Conservation (phyloP, 1,140 invertebrate genomes). For the Scaptomyza hsui region DNA sequence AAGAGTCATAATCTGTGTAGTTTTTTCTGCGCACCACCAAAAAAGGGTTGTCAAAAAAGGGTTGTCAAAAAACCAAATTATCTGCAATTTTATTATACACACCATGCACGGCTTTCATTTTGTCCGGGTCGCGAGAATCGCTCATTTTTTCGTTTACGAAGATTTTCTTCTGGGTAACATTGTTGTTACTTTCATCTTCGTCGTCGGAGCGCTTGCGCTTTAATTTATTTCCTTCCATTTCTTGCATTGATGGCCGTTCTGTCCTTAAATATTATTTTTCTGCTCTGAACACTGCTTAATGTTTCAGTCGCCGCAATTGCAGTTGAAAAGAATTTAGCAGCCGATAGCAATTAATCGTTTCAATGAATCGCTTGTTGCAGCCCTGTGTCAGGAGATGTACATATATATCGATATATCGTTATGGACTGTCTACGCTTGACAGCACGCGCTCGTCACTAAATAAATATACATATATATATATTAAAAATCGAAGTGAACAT, state of each 20-base stretch:
- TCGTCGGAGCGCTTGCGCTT: constrained; percentile 66
- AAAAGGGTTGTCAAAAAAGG: neutral
- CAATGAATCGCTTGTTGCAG: too few species aligned
- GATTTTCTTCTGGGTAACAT: constrained; percentile 58
- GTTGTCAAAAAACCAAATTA: neutral
- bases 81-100: constrained; percentile 3
- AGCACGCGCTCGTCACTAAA: neutral
- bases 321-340: neutral
- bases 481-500: constrained; percentile 10
- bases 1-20: constrained; percentile 61
- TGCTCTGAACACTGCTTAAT: neutral
- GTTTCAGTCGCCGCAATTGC: neutral
- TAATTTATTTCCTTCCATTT: constrained; percentile 45
- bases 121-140: constrained; percentile 50
- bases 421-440: neutral
- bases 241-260: neutral
- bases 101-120: constrained; percentile 74
- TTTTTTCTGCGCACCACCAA: constrained; percentile 52
- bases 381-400: too few species aligned
- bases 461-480: neutral
- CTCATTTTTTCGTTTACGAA: constrained; percentile 62
- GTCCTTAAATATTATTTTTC: neutral
- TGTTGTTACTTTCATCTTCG: constrained; percentile 59
- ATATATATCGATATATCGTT: neutral
- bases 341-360: too few species aligned